Evolutionary conservation across 2,888 invertebrate genomes (phyloP), one percentile per base, ranked within the genome.

Genomic region (Brenthis ino): DNA sequence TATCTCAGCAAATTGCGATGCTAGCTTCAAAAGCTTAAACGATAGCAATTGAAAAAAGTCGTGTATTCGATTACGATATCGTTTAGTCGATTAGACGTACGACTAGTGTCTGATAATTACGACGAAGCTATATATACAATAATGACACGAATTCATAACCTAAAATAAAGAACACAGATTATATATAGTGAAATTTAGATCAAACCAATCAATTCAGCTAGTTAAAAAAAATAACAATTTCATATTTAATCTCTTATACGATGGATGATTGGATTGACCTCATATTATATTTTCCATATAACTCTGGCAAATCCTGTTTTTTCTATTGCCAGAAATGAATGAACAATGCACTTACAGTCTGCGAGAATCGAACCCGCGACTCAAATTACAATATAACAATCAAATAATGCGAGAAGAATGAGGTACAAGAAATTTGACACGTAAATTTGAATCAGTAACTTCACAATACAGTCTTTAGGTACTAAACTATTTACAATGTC

Each of bases 401-500:
- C 43, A 55, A 61, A 66, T 61, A 13, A 61, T 64, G 53, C 48
- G 24, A 60, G 48, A 66, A 64, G 48, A 55, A 66, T 58, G 61
- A 71, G 70, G 64, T 72, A 75, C 64, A 68, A 69, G 73, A 71
- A 67, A 71, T 75, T 75, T 70, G 71, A 73, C 72, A 75, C 73
- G 66, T 69, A 57, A 65, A 71, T 50, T 67, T 68, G 60, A 72
- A 66, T 70, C 64, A 72, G 57, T 69, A 70, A 69, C 57, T 70
- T 72, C 72, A 63, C 83, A 84, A 86, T 88, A 91, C 91, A 91
- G 92, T 91, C 92, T 91, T 91, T 90, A 89, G 86, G 88, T 85
- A 82, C 89, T 91, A 91, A 84, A 81, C 77, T 89, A 91, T 91
- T 82, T 89, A 90, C 88, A 90, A 72, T 84, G 87, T 80, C 89